Conservation (phyloP, 37 sponge, comb jelly and placozoan species). For the Cliona cf. orientalis region DNA sequence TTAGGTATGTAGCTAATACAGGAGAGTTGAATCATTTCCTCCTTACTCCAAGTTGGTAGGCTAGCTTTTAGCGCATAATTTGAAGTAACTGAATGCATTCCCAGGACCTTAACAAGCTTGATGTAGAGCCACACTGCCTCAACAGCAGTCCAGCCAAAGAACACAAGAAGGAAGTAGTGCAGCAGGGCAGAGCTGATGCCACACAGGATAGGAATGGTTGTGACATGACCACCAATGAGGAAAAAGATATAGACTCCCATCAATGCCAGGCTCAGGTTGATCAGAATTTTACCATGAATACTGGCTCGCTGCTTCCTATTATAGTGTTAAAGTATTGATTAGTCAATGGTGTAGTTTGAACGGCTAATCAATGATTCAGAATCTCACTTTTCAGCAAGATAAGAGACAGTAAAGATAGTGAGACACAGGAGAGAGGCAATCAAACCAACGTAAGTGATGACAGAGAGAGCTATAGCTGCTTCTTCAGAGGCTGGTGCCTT, state of each 20-base stretch:
- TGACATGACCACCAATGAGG: slow-evolving; percentile 28
- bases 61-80: slow-evolving; percentile 23
- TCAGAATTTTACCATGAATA: slow-evolving; percentile 39
- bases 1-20: background rate
- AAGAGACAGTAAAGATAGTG: slow-evolving; percentile 26
- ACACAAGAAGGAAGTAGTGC: slow-evolving; percentile 73
- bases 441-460: slow-evolving; percentile 64
- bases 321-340: background rate
- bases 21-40: too few species aligned
- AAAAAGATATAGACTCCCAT: slow-evolving; percentile 56
- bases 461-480: slow-evolving; percentile 10
- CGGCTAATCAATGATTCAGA: too few species aligned
- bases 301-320: slow-evolving; percentile 42
- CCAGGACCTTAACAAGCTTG: slow-evolving; percentile 56
- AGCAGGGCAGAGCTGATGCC: slow-evolving; percentile 55
- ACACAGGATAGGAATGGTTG: slow-evolving; percentile 33
- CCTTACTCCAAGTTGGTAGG: slow-evolving; percentile 54
- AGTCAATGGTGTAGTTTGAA: background rate
- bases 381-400: slow-evolving; percentile 59
- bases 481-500: background rate
- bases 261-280: slow-evolving; percentile 63
- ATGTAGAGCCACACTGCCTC: slow-evolving; percentile 60
- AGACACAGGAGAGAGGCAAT: slow-evolving; percentile 57
- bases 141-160: slow-evolving; percentile 63
- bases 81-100: background rate